These are phyloP conservation scores for Lucilia cuprina DNA, from an alignment of 1,140 invertebrate genomes.

Conservation along the genomic window DNA sequence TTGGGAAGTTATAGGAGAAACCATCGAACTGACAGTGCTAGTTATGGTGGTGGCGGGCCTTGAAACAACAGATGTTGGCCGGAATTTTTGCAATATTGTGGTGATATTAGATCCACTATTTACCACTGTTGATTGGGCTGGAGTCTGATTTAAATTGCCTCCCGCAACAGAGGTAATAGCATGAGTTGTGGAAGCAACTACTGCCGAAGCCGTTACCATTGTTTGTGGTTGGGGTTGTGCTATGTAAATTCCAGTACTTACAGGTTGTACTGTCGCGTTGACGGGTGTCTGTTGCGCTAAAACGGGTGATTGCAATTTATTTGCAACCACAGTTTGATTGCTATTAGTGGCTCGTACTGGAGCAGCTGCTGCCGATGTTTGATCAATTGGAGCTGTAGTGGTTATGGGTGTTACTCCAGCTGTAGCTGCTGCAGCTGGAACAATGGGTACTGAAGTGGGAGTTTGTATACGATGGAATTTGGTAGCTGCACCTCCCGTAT, in stretches of 20 bases:
- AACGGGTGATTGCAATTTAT: slow-evolving; percentile 17
- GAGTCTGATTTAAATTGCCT: slow-evolving; percentile 25
- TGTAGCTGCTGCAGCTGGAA: background rate
- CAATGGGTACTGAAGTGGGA: slow-evolving; percentile 9
- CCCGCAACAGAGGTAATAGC: slow-evolving; percentile 30
- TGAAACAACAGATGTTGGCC: slow-evolving; percentile 39
- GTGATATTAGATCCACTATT: slow-evolving; percentile 44
- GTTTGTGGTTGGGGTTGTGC: slow-evolving; percentile 35
- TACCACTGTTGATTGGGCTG: slow-evolving; percentile 48
- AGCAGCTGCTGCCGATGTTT: too few species aligned
- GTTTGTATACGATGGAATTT: slow-evolving; percentile 31
- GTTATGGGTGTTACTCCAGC: background rate
- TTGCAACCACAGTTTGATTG: background rate
- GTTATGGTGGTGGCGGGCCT: slow-evolving; percentile 28
- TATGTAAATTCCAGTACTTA: slow-evolving; percentile 1
- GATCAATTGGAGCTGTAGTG: background rate
- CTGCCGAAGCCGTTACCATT: slow-evolving; percentile 24
- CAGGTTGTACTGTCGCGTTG: background rate
- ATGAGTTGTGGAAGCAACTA: slow-evolving; percentile 18
- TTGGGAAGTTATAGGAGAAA: background rate
- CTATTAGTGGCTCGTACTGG: background rate
- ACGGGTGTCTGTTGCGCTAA: slow-evolving; percentile 10
- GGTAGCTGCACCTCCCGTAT: background rate
- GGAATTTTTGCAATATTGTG: slow-evolving; percentile 49
- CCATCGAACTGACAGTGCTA: slow-evolving; percentile 18